Evolutionary conservation across 2,797 vertebrate species (phyloP), one percentile per base, ranked within the genome.

Genomic region (Tadarida brasiliensis): DNA sequence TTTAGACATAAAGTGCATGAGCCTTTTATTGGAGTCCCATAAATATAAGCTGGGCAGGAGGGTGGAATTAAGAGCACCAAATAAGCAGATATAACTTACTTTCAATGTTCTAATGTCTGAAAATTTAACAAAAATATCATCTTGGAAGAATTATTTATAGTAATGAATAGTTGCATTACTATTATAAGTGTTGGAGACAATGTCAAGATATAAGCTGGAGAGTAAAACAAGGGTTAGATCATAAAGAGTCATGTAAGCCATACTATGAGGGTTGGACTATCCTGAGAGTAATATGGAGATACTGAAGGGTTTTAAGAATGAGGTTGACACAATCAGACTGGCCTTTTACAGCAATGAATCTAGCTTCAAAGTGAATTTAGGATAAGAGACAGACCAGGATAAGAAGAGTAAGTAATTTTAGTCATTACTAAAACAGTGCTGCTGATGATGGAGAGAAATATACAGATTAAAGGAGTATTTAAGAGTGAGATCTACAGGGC

Each of bases 101-200:
- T 90, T 57, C 19, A 61, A n/a, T 33, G 5, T 81, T 56, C 26
- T 39, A 30, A 35, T 16, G 28, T 22, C 30, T 85, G 4, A 33
- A 39, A 57, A 65, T 65, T 91, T 90, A 74, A 80, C 65, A 63
- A 93, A 95, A 82, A 88, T 47, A 9, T 14, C 20, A 39, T 47
- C 49, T 82, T 71, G 28, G 19, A 15, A 59, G 6, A 54, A 67
- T 81, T 65, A 74, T 33, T 90, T 65, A 44, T 26, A 44, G 35
- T 78, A 76, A 88, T 56, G 47, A 89, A 7, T 65, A 14, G 17
- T 15, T 82, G 33, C 39, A 35, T 51, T n/a, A n/a, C n/a, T n/a
- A n/a, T n/a, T 59, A 10, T n/a, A 14, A 35, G 14, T 74, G 8
- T 94, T 22, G 33, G 39, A 11, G 11, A 26, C 22, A 86, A 33